Conservation (phyloP, 2,888 invertebrate species). For the Thereva nobilitata region DNA sequence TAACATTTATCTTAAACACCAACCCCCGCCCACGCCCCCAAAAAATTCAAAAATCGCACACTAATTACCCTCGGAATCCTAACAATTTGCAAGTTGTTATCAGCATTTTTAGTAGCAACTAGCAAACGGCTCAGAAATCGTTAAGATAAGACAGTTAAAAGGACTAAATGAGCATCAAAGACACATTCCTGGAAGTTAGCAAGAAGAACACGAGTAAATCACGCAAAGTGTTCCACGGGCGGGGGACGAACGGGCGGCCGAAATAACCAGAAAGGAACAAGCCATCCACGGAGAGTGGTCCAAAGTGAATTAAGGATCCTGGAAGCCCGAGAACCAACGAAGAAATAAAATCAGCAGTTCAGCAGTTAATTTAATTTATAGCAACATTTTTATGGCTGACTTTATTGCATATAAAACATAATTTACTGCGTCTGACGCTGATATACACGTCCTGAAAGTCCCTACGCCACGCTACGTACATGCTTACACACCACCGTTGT, state of each 20-base stretch:
- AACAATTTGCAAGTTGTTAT: conserved; percentile 36
- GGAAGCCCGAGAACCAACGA: conserved; percentile 12
- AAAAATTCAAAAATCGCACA: conserved; percentile 16
- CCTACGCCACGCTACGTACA: conserved; percentile 13
- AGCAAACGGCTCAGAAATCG: conserved; percentile 40
- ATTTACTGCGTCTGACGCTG: conserved; percentile 54
- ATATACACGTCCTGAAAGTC: conserved; percentile 37
- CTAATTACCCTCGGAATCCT: not conserved
- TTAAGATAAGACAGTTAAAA: conserved; percentile 39
- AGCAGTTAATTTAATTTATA: conserved; percentile 60
- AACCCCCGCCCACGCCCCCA: conserved; percentile 5
- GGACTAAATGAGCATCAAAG: conserved; percentile 39
- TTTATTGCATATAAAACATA: conserved; percentile 61
- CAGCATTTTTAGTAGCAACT: conserved; percentile 6
- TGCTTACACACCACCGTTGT: conserved; percentile 8
- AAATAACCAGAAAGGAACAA: not conserved
- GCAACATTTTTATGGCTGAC: conserved; percentile 60
- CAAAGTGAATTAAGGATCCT: conserved; percentile 21
- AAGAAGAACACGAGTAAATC: conserved; percentile 26
- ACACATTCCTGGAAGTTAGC: conserved; percentile 30
- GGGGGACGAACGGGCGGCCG: too few relatives aligned
- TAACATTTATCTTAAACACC: too few relatives aligned
- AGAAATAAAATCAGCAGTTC: conserved; percentile 57
- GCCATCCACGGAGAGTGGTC: conserved; percentile 18
- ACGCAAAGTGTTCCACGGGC: conserved; percentile 26